A percentile compares a stretch with the other conserved stretches of the same genome.
Conservation (phyloP, 2,888 invertebrate genomes). For the Hesperia comma region DNA sequence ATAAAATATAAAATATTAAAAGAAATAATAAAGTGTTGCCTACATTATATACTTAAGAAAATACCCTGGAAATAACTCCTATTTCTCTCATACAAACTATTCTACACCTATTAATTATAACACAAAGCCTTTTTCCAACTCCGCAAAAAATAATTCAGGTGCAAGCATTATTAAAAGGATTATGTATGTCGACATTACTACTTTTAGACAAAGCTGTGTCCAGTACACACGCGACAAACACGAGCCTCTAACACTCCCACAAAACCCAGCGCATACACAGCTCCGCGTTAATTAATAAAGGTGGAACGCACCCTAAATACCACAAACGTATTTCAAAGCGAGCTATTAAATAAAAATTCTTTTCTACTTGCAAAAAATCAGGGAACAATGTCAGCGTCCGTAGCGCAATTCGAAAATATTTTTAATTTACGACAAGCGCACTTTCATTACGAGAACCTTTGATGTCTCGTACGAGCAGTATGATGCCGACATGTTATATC, state of each 20-base stretch:
- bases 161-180: neutral
- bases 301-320: constrained; percentile 34
- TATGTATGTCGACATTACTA: neutral
- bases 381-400: constrained; percentile 48
- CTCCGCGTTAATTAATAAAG: constrained; percentile 33
- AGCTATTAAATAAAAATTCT: constrained; percentile 39
- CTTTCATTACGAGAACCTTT: constrained; percentile 65
- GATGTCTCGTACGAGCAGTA: constrained; percentile 42
- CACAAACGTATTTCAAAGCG: constrained; percentile 41
- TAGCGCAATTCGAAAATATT: constrained; percentile 64
- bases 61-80: too few species aligned
- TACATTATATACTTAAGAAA: too few species aligned
- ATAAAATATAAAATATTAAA: too few species aligned
- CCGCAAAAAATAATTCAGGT: neutral
- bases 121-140: too few species aligned
- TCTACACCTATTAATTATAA: too few species aligned
- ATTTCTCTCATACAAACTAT: too few species aligned
- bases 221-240: neutral
- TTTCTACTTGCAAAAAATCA: constrained; percentile 40
- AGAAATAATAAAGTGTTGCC: too few species aligned
- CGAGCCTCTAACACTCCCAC: neutral
- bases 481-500: constrained; percentile 22
- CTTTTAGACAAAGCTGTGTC: neutral
- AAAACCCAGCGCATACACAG: constrained; percentile 4
- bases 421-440: constrained; percentile 63